Base-by-base conservation (phyloP, 2,113 vertebrate species). In the Larimichthys crocea region DNA sequence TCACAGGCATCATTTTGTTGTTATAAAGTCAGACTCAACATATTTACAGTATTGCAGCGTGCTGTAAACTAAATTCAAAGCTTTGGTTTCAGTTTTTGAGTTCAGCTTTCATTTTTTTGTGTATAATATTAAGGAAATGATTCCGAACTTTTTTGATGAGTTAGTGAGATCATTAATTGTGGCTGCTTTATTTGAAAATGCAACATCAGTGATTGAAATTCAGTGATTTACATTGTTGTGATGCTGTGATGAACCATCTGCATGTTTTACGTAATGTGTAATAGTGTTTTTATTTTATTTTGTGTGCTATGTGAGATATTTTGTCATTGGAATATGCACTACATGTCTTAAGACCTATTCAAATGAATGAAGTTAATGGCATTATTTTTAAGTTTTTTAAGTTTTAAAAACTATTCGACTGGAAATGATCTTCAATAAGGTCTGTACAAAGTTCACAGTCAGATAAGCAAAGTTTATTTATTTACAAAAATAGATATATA, bases 401-500 rank as follows among this genome's bases (percentile, higher is more conserved):
- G 3, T 20, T 19, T 20, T 52, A 0, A 52, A 52, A 52, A 52
- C 20, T 2, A 53, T 10, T 64, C 24, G 19, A 35, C 10, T 31
- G 8, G 10, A 24, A 74, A 55, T 46, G 2, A 2, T 35, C 5
- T 55, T 29, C 20, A 69, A 79, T 56, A 31, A 65, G 29, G 1
- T 17, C 14, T 53, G 2, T 62, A 50, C 52, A 61, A 78, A 42
- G 10, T 42, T 55, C 19, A 76, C 31, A 59, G 5, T 44, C 4
- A 22, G 15, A 24, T 48, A 10, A 61, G 5, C 10, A 88, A 82
- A 48, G 4, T 55, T 85, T 15, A 61, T 91, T 93, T 92, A 91
- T 92, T 90, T 82, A 70, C 20, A 89, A 92, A 89, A 85, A 91
- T 70, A 79, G 16, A 90, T 73, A 81, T 46, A 80, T 87, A 40